A percentile compares a stretch with the other conserved stretches of the same genome.
Conservation (phyloP, 1,140 invertebrate genomes). For the Lineus longissimus region DNA sequence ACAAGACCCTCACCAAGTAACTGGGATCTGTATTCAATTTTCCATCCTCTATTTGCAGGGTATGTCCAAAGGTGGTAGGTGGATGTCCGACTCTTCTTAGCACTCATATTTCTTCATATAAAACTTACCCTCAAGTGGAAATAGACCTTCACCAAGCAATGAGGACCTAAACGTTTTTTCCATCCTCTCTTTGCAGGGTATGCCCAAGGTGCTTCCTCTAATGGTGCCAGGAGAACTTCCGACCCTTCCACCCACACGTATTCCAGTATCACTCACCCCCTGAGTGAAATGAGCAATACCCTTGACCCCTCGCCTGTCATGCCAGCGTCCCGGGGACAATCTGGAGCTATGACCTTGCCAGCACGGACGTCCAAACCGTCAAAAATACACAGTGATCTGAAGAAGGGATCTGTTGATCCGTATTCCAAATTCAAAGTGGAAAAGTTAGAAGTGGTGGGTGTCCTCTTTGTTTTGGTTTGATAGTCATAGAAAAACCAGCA, state of each 20-base stretch:
- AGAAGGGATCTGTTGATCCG: constrained; percentile 28
- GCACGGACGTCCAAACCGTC: neutral
- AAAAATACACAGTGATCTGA: neutral
- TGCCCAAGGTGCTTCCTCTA: too few relatives aligned
- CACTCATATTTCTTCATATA: too few relatives aligned
- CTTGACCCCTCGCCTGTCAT: neutral
- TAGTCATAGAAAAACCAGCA: neutral
- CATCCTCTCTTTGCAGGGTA: too few relatives aligned
- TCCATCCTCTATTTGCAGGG: too few relatives aligned
- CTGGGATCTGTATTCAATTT: too few relatives aligned
- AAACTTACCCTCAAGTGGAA: too few relatives aligned
- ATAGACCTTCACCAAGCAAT: too few relatives aligned
- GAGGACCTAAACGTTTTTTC: too few relatives aligned
- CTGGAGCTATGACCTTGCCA: neutral
- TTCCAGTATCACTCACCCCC: neutral
- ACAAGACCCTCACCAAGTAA: too few relatives aligned
- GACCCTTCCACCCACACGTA: neutral
- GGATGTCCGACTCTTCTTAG: too few relatives aligned
- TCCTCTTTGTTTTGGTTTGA: too few relatives aligned
- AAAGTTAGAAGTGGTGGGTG: constrained; percentile 35
- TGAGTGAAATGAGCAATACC: neutral
- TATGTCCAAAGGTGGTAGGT: too few relatives aligned
- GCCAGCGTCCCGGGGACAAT: neutral
- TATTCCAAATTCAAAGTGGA: constrained; percentile 34
- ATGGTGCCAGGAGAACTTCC: neutral